Base-by-base conservation (phyloP, 2,113 vertebrate species). In the Hypomesus transpacificus region DNA sequence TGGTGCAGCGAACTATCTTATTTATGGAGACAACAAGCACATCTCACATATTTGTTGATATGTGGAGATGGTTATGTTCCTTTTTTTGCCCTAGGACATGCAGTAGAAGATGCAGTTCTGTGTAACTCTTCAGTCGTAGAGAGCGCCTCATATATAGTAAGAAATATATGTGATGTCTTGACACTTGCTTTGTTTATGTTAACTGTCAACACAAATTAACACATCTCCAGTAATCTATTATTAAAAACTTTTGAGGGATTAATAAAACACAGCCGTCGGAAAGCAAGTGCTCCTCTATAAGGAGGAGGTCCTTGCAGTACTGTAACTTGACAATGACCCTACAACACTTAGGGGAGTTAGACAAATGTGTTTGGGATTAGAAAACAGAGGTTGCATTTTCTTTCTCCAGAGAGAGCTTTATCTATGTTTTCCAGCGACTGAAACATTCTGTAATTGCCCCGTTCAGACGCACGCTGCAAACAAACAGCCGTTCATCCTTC, bases 371-470 rank as follows among this genome's bases (percentile, higher is more conserved):
- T 4, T 24, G 72, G 82, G 74, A 78, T 69, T 74, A 69, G 72
- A 80, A 46, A 74, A 50, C 63, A 72, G 81, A 78, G 75, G 82
- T 80, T 82, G 82, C 85, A 84, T 75, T 78, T 74, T 83, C 75
- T 82, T 76, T 62, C 80, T 84, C 75, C 66, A 69, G 83, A 85
- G 75, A 75, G 66, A 83, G 70, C 75, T 78, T 86, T 76, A 84
- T 83, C 71, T 71, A 64, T 17, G n/a, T 71, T 75, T 77, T 64
- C 70, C 63, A 80, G 76, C 69, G 26, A 73, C 14, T n/a, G 67
- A 31, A 21, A 65, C 73, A 69, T 4, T 81, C 82, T 80, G 76
- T 86, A 83, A 87, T 85, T 82, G 84, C 72, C 59, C 34, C 18
- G 67, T 62, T 62, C 56, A 61, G 17, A 18, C 62, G 64, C 16